Conservation (phyloP, 2,797 vertebrate genomes). For the Eutrigla gurnardus region DNA sequence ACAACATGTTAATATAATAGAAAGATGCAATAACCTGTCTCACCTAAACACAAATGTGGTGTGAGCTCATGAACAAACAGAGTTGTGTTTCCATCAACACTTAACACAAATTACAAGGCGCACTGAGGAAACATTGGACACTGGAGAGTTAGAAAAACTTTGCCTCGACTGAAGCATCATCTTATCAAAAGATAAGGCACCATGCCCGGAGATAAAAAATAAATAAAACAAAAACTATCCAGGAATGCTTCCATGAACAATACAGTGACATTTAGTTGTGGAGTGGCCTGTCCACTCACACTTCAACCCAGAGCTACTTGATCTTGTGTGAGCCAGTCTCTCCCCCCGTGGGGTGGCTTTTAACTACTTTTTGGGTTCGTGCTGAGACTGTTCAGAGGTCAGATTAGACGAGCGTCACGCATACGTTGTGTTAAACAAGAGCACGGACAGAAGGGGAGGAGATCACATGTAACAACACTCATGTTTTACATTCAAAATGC, state of each 20-base stretch:
- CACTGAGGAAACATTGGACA: not conserved
- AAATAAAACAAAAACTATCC: no score
- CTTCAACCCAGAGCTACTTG: not conserved
- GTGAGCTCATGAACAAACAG: not conserved
- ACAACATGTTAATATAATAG: not conserved
- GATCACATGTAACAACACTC: not conserved
- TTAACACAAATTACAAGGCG: not conserved
- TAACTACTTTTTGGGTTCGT: not conserved
- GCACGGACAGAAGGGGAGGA: not conserved
- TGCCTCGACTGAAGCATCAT: not conserved
- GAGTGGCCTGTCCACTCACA: not conserved
- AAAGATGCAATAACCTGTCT: not conserved
- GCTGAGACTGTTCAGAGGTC: constrained; percentile 2
- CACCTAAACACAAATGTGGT: not conserved
- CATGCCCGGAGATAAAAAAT: not conserved
- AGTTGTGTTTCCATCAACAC: not conserved
- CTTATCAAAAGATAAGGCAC: not conserved
- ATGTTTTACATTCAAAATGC: not conserved
- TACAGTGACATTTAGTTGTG: not conserved
- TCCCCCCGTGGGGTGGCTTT: not conserved
- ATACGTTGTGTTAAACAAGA: not conserved
- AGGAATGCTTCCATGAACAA: not conserved
- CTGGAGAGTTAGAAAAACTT: constrained; percentile 1
- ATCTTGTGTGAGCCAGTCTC: not conserved
- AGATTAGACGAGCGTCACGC: not conserved